Evolutionary conservation across 1,140 invertebrate species (phyloP).

Genomic region (Brachionus asplanchnoidis): DNA sequence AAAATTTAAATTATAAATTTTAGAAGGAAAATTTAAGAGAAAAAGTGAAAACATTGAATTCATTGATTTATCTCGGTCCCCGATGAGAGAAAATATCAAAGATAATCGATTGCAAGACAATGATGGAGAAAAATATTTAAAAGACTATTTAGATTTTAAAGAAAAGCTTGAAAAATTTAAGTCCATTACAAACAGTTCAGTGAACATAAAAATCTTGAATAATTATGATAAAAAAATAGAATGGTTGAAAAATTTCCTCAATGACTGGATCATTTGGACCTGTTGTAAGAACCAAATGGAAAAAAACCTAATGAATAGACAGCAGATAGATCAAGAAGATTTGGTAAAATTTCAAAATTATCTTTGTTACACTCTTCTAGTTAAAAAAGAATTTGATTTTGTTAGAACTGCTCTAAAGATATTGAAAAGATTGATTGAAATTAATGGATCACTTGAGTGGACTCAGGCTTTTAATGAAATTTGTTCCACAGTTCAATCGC

Average conservation of each 20-base stretch:
- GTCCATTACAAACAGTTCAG: not conserved
- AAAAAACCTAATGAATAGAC: not conserved
- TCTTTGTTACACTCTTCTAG: not conserved
- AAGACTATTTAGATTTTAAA: not conserved
- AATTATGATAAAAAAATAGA: not conserved
- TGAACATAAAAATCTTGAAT: not conserved
- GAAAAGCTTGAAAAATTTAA: not conserved
- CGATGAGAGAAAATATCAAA: not conserved
- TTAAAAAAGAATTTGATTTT: not conserved
- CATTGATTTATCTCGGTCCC: not conserved
- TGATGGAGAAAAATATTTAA: constrained; percentile 1
- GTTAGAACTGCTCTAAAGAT: not conserved
- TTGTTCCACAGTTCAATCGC: not conserved
- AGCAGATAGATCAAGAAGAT: constrained; percentile 12
- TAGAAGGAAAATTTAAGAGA: not conserved
- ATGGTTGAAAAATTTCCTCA: not conserved
- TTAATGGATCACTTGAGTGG: constrained; percentile 34
- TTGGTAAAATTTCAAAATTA: not conserved
- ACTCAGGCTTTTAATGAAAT: not conserved
- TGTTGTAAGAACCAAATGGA: not conserved
- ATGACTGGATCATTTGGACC: constrained; percentile 22
- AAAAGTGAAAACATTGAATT: not conserved
- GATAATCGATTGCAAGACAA: not conserved
- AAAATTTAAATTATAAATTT: not conserved
- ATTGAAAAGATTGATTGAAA: constrained; percentile 5